These are phyloP conservation scores for Drosophila nr. fundita DNA, from an alignment of 2,888 invertebrate genomes.

Conservation along the genomic window DNA sequence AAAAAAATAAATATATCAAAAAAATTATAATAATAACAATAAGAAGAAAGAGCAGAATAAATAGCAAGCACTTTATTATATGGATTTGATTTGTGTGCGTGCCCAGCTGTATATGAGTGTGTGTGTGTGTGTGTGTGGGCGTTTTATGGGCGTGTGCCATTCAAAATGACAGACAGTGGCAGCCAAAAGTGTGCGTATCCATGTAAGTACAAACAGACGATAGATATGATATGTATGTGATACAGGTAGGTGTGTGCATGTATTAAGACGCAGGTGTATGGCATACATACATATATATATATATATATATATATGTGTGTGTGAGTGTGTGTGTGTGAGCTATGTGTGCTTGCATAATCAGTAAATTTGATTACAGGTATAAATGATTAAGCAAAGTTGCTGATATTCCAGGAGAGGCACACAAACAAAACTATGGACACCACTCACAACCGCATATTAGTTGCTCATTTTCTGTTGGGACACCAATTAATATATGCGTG, in stretches of 20 bases:
- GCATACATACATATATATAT: neutral
- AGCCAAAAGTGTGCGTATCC: slow-evolving; percentile 43
- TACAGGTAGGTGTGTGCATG: neutral
- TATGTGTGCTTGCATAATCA: slow-evolving; percentile 59
- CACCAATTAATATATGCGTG: slow-evolving; percentile 7
- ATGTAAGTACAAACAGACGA: slow-evolving; percentile 23
- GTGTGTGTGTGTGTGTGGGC: slow-evolving; percentile 14
- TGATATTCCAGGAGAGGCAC: slow-evolving; percentile 35
- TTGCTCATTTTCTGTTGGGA: neutral
- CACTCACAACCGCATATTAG: neutral
- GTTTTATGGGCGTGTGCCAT: slow-evolving; percentile 45
- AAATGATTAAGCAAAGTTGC: slow-evolving; percentile 71
- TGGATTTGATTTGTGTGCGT: slow-evolving; percentile 45
- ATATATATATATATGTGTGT: neutral
- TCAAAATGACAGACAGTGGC: slow-evolving; percentile 26
- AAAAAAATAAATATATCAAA: neutral
- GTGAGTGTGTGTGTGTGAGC: neutral
- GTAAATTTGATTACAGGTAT: slow-evolving; percentile 67
- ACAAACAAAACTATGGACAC: neutral
- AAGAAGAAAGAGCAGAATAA: neutral
- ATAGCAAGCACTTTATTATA: slow-evolving; percentile 53
- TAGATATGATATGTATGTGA: slow-evolving; percentile 22
- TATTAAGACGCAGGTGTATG: neutral
- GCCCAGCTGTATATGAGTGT: slow-evolving; percentile 12
- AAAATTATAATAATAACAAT: neutral